A percentile compares a stretch with the other conserved stretches of the same genome.
These are phyloP conservation scores for Corbicula japonica DNA, from an alignment of 2,888 invertebrate genomes.

Conservation along the genomic window DNA sequence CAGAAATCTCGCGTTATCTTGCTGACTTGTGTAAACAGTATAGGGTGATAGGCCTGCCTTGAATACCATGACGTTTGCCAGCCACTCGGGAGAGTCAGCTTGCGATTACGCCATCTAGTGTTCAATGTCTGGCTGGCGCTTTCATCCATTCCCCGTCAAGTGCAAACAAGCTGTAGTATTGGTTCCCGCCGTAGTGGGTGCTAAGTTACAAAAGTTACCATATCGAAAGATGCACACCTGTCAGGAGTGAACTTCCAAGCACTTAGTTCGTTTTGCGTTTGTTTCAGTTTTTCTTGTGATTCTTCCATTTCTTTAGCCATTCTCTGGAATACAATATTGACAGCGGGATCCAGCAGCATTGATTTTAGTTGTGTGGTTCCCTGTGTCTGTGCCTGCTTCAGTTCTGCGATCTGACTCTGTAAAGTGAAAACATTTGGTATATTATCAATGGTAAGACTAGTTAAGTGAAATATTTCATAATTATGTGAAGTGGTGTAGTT, in stretches of 20 bases:
- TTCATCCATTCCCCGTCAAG: conserved; percentile 30
- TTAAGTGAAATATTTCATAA: no score
- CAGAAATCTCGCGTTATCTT: conserved; percentile 24
- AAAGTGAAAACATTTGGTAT: conserved; percentile 26
- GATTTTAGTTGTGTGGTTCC: conserved; percentile 92
- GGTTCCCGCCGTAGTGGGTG: conserved; percentile 5
- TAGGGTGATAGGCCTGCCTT: conserved; percentile 43
- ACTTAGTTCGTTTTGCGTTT: conserved; percentile 98
- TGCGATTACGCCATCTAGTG: conserved; percentile 40
- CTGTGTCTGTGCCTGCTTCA: conserved; percentile 95
- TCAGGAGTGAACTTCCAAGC: conserved; percentile 99
- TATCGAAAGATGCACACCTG: conserved; percentile 88
- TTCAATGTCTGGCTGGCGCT: conserved; percentile 41
- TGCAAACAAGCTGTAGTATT: conserved; percentile 6
- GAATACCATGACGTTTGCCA: conserved; percentile 54
- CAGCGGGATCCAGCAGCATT: conserved; percentile 97
- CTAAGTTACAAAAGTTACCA: conserved; percentile 76
- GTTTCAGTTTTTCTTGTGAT: conserved; percentile 96
- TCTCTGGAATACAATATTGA: conserved; percentile 96
- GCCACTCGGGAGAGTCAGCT: conserved; percentile 49
- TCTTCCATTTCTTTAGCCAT: conserved; percentile 96
- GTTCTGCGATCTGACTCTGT: conserved; percentile 96
- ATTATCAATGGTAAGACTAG: background rate
- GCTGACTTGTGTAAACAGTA: conserved; percentile 45
- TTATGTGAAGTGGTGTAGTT: no score